Evolutionary conservation across 2,113 vertebrate species (phyloP), one percentile per base, ranked within the genome.

Genomic region (Cyphomyrus plagiostoma): DNA sequence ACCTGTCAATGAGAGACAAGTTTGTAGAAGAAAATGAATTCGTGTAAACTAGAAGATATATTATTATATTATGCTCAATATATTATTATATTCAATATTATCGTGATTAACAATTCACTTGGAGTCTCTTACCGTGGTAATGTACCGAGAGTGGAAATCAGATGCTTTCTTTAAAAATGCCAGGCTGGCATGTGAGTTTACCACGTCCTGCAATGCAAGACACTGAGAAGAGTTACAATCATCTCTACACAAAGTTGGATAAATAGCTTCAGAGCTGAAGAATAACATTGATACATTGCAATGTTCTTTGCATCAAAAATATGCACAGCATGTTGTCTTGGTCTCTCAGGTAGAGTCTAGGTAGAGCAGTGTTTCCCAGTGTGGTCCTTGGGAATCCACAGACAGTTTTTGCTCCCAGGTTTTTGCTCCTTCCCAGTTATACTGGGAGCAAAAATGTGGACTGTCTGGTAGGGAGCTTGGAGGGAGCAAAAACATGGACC

Each of bases 71-170:
- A 52, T 17, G 13, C 3, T 50, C 49, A 15, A 15, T 50, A 50
- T 50, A 15, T 50, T 50, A 52, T 52, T 17, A 17, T 80, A 6
- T 80, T 35, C 35, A 42, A 19, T 80, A 80, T 80, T 39, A 80
- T 19, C 0, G 10, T 42, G 5, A 80, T 17, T 35, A 74, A 74
- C 35, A 42, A 6, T 39, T 42, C 0, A 0, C 30, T 15, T 10
- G 10, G 39, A 82, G 8, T 1, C 1, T 92, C 97, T 97, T 95
- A 99, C 98, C 62, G 98, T 99, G 93, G 97, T 98, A 94, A 99
- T 99, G 94, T 99, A 99, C 90, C 97, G 96, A 1, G 97, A 98
- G 93, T 99, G 49, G 98, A 95, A 99, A 98, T 99, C 98, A 0
- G 97, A 94, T 0, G 97, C 98, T 93, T 99, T 98, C 93, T 97